Conservation (phyloP, 2,888 invertebrate species). For the Drosophila atripex region DNA sequence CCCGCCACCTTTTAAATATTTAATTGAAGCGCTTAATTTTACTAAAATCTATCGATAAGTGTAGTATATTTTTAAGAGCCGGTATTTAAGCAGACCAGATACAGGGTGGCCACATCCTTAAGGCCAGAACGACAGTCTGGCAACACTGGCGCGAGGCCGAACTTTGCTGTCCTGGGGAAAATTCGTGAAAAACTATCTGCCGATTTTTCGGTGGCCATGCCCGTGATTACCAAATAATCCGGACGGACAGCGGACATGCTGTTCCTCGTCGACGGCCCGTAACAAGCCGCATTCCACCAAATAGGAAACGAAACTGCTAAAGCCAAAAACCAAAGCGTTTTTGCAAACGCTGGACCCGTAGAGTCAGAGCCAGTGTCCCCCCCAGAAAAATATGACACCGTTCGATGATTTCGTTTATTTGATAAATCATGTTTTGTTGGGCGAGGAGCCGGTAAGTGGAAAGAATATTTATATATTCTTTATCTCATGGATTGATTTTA, state of each 20-base stretch:
- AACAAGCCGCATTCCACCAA: background rate
- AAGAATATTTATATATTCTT: background rate
- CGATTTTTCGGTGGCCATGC: conserved; percentile 3
- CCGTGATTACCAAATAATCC: conserved; percentile 3
- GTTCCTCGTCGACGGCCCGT: background rate
- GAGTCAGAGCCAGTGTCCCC: conserved; percentile 2
- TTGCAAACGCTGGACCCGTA: background rate
- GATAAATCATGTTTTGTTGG: conserved; percentile 86
- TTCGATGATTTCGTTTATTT: conserved; percentile 87
- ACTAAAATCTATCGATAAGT: background rate
- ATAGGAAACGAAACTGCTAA: background rate
- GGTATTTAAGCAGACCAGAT: background rate
- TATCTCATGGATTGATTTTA: background rate
- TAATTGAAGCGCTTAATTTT: background rate
- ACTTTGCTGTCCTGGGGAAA: conserved; percentile 1
- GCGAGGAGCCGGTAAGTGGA: conserved; percentile 86
- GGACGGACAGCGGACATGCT: conserved; percentile 9
- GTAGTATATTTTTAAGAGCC: background rate
- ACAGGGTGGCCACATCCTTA: too few species aligned
- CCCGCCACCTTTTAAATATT: background rate
- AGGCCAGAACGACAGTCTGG: too few species aligned
- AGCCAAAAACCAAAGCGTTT: conserved; percentile 1
- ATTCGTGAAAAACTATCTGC: background rate
- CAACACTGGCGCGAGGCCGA: background rate
- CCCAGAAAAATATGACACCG: conserved; percentile 84